Conservation (phyloP, 1,140 invertebrate genomes). For the Dendrolimus kikuchii region DNA sequence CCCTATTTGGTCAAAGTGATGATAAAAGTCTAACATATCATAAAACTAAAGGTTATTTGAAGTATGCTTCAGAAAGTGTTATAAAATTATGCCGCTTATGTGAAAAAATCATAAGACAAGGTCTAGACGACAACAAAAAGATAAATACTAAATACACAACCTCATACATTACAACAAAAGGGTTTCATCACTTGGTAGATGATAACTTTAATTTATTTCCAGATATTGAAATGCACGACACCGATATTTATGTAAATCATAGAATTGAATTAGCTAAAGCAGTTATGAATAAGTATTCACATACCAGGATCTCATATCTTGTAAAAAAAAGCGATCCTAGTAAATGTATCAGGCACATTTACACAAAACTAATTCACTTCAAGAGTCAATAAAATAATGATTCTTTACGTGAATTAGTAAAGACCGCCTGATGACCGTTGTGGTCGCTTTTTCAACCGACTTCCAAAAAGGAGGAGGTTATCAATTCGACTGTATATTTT, state of each 20-base stretch:
- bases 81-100: constrained; percentile 4
- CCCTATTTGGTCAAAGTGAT: constrained; percentile 1
- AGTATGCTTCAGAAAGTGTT: constrained; percentile 7
- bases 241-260: constrained; percentile 9
- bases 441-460: too few species aligned
- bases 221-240: not conserved
- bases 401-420: too few species aligned
- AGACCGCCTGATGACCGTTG: too few species aligned
- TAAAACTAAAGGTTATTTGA: constrained; percentile 7
- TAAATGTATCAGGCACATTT: not conserved
- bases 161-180: not conserved
- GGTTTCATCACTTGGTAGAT: constrained; percentile 1
- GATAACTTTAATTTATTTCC: constrained; percentile 5
- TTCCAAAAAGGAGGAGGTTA: too few species aligned
- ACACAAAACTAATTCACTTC: not conserved
- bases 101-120: constrained; percentile 4
- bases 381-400: not conserved
- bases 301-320: constrained; percentile 9
- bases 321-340: constrained; percentile 4
- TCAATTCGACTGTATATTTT: too few species aligned
- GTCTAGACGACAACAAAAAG: constrained; percentile 2
- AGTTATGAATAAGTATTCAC: constrained; percentile 9
- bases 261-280: constrained; percentile 10
- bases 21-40: constrained; percentile 5
- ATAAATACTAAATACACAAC: not conserved